Evolutionary conservation across 2,797 vertebrate species (phyloP).

Genomic region (Eleutherodactylus coqui): DNA sequence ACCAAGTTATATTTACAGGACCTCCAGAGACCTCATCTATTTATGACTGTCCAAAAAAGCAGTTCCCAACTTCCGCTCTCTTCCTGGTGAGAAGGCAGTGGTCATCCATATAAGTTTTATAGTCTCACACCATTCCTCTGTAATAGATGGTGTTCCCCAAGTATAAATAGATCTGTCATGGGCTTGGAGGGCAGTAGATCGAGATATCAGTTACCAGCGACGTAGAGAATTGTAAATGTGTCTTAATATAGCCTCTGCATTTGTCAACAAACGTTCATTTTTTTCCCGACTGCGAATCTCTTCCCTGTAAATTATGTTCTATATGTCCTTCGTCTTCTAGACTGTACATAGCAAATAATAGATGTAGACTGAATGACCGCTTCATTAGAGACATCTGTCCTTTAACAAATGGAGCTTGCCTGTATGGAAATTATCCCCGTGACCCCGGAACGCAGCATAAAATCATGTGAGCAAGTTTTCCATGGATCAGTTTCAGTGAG

Average conservation of each 20-base stretch:
- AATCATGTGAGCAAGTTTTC: no score
- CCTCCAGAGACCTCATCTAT: neutral
- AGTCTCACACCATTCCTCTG: constrained; percentile 54
- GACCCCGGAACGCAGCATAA: no score
- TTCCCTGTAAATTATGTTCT: neutral
- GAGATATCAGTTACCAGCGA: constrained; percentile 48
- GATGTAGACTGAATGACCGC: no score
- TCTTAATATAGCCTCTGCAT: constrained; percentile 39
- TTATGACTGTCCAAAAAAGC: constrained; percentile 26
- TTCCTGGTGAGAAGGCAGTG: constrained; percentile 2
- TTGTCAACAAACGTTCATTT: constrained; percentile 24
- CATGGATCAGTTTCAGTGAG: no score
- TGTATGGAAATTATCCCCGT: no score
- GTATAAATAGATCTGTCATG: constrained; percentile 49
- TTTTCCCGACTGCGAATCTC: neutral
- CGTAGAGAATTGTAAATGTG: constrained; percentile 58
- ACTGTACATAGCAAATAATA: neutral
- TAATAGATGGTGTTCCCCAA: constrained; percentile 56
- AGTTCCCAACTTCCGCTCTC: constrained; percentile 42
- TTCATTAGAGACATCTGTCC: no score
- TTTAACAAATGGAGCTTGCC: no score
- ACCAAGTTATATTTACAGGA: constrained; percentile 17
- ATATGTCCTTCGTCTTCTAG: neutral
- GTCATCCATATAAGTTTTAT: constrained; percentile 31
- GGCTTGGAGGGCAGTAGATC: constrained; percentile 7